Conservation (phyloP, 2,888 invertebrate species). For the Lycophotia porphyrea region DNA sequence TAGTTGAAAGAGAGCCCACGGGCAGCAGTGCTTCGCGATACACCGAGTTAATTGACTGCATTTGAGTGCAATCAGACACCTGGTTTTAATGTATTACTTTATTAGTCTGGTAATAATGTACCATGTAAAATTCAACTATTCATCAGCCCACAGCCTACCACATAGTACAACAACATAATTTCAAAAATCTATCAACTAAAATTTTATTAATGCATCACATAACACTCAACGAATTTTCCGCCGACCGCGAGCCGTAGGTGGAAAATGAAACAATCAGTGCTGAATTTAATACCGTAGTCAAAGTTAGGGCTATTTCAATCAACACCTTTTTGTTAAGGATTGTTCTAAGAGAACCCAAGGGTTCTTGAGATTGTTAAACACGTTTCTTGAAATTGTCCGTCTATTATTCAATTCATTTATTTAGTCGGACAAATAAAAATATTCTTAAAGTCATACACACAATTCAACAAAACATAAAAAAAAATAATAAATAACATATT, state of each 20-base stretch:
- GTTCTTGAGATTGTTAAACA: conserved; percentile 15
- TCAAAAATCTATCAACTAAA: conserved; percentile 8
- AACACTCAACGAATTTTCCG: conserved; percentile 17
- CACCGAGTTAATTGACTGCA: background rate
- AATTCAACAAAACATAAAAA: no score
- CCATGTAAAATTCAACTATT: background rate
- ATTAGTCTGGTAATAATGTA: background rate
- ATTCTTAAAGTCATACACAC: no score
- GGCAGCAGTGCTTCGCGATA: no score
- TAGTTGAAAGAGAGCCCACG: no score
- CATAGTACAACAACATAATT: background rate
- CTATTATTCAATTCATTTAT: no score
- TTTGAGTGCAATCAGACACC: background rate
- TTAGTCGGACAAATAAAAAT: no score
- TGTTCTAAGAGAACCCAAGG: conserved; percentile 23
- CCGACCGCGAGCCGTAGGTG: conserved; percentile 3
- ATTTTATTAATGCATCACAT: conserved; percentile 19
- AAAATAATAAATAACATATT: no score
- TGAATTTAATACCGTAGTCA: conserved; percentile 32
- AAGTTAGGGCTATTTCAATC: conserved; percentile 40
- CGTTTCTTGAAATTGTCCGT: background rate
- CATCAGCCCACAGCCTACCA: background rate
- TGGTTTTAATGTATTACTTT: background rate
- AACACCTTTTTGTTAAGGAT: conserved; percentile 40
- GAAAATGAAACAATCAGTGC: conserved; percentile 40